These are phyloP conservation scores for Myotis myotis DNA, from an alignment of 2,797 vertebrate genomes.

Conservation along the genomic window DNA sequence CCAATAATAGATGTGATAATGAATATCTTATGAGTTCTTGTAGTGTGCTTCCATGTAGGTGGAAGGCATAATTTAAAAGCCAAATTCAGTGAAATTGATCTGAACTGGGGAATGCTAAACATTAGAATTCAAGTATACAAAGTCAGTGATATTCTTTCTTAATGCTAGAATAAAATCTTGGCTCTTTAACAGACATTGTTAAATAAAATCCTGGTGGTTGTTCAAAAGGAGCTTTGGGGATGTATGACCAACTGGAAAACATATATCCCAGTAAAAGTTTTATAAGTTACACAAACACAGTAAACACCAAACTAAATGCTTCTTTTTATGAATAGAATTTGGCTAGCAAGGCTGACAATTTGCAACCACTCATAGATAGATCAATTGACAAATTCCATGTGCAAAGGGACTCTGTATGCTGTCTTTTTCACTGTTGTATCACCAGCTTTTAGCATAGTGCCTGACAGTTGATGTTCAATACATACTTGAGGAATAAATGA, in stretches of 20 bases:
- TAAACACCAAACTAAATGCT: background rate
- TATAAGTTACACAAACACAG: background rate
- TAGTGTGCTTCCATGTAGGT: background rate
- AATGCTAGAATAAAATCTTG: background rate
- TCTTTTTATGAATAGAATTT: constrained; percentile 9
- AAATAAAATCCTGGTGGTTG: background rate
- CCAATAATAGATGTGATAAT: background rate
- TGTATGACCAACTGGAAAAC: constrained; percentile 5
- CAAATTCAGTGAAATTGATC: background rate
- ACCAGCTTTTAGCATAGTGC: background rate
- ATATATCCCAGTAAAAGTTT: background rate
- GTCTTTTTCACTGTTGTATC: background rate
- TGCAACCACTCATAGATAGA: background rate
- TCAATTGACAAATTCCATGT: background rate
- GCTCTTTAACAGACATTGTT: background rate
- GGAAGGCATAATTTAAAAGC: constrained; percentile 28
- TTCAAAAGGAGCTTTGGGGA: background rate
- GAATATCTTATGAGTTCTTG: background rate
- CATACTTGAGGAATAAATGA: background rate
- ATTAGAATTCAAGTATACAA: background rate
- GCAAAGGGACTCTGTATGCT: background rate
- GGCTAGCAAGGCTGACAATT: background rate
- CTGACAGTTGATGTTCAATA: background rate
- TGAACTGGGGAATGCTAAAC: background rate
- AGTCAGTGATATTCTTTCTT: background rate